Percentiles rank a stretch among this genome's conserved stretches.
These are phyloP conservation scores for Lasioglossum calceatum DNA, from an alignment of 2,888 invertebrate genomes.

Conservation along the genomic window DNA sequence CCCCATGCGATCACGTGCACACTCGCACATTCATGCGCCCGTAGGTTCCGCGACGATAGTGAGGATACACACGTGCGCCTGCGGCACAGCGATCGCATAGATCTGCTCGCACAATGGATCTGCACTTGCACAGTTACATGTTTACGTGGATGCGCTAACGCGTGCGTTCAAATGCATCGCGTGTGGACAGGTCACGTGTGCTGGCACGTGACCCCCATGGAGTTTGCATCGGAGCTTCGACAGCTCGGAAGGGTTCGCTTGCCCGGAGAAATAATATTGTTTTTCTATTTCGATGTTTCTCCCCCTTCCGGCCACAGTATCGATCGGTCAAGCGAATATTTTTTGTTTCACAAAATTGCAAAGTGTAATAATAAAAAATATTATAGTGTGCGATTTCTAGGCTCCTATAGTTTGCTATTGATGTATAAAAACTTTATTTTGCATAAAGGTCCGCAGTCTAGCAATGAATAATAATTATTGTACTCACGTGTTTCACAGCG, in stretches of 20 bases:
- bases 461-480: background rate
- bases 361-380: too few species aligned
- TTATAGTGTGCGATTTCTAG: too few species aligned
- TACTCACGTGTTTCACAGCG: background rate
- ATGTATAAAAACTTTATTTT: too few species aligned
- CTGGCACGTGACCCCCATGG: conserved; percentile 75
- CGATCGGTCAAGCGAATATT: background rate
- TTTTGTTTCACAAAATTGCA: background rate
- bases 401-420: too few species aligned
- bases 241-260: conserved; percentile 75
- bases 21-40: conserved; percentile 39
- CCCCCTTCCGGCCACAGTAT: background rate
- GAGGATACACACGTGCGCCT: conserved; percentile 57
- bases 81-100: conserved; percentile 56
- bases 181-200: conserved; percentile 75
- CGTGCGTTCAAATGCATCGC: conserved; percentile 61
- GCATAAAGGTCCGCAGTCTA: too few species aligned
- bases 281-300: conserved; percentile 70
- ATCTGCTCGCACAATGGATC: conserved; percentile 41
- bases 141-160: conserved; percentile 66
- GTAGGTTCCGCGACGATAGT: conserved; percentile 19
- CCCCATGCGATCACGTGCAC: conserved; percentile 50
- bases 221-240: conserved; percentile 62
- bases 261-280: conserved; percentile 76
- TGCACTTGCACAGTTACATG: conserved; percentile 66